phyloP scores from a whole-genome alignment of 2,113 vertebrate species.

The Aptenodytes forsteri region DNA sequence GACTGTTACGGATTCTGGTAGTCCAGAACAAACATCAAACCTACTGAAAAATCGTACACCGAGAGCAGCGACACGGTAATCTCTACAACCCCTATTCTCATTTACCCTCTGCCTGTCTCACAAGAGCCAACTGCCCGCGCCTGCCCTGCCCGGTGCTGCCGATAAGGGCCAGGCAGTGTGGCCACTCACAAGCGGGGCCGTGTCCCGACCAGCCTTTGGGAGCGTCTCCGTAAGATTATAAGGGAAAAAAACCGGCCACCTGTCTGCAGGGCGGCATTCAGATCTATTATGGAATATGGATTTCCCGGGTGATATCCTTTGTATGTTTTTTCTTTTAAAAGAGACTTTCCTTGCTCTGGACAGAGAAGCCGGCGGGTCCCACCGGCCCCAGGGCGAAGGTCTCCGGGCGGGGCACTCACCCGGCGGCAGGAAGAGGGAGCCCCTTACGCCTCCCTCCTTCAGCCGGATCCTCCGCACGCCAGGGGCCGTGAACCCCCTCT shows the following conservation, averaged over 20 bases:
- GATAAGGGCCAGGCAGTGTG: fast-evolving
- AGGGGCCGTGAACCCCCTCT: slow-evolving; percentile 46
- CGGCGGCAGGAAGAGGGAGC: slow-evolving; percentile 66
- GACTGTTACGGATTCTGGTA: not conserved
- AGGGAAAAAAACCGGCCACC: not conserved
- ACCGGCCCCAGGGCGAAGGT: not conserved
- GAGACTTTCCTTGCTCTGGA: not conserved
- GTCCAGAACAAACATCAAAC: not conserved
- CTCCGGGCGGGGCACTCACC: slow-evolving; percentile 26
- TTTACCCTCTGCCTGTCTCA: not conserved
- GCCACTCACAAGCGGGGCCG: not conserved
- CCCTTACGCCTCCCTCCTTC: slow-evolving; percentile 52
- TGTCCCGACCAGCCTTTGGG: not conserved
- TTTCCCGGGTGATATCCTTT: not conserved
- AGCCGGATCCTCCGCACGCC: slow-evolving; percentile 57
- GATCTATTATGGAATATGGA: fast-evolving
- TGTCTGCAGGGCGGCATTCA: not conserved
- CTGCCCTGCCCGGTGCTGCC: not conserved
- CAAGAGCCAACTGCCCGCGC: not conserved
- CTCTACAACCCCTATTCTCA: fast-evolving
- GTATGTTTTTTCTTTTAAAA: not conserved
- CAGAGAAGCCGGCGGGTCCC: not conserved
- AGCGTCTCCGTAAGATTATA: fast-evolving
- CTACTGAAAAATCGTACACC: fast-evolving
- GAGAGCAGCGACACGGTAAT: not conserved